Base-by-base conservation (phyloP, 2,888 invertebrate genomes). In the Seira ritae region DNA sequence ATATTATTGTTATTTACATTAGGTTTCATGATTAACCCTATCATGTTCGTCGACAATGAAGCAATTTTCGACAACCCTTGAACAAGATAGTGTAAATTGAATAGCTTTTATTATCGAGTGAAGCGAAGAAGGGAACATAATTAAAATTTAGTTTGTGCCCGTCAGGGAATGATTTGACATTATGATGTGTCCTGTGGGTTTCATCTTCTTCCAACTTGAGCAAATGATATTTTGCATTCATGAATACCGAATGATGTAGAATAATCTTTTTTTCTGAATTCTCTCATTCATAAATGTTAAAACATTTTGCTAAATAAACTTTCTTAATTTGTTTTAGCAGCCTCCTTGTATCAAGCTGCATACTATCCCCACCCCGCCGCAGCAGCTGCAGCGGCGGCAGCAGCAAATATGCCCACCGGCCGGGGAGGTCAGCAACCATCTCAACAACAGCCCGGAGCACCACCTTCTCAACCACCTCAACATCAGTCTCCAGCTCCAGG, bases 361-460 rank as follows among this genome's bases (percentile, higher is more conserved):
- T 88, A 87, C 31, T 88, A 89, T 70, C 89, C 88, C 23, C 88
- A 87, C 72, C 86, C 86, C 42, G 86, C 86, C 89, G 90, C 90
- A 91, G 92, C 90, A 92, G 91, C 89, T 89, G 91, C 85, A 80
- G 91, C 68, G 89, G 91, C 85, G 91, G 92, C 88, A 90, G 92
- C 31, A 92, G 92, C 92, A 90, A 89, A 85, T 23, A 22, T 82
- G 71, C 75, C 73, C 2, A 24, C 76, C 0, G 89, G 90, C 23
- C 42, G 89, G 89, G 78, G 86, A 88, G 15, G 90, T 89, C 78
- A 84, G 90, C 1, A 76, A 67, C 19, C 75, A 69, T 77, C 85
- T 90, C 1, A 76, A 66, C 17, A 77, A 69, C 66, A 85, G 67
- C 77, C 80, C 22, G 68, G 87, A 89, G 89, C 88, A 85, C 87